These are phyloP conservation scores for Drepana arcuata DNA, from an alignment of 1,140 invertebrate species.

Conservation along the genomic window DNA sequence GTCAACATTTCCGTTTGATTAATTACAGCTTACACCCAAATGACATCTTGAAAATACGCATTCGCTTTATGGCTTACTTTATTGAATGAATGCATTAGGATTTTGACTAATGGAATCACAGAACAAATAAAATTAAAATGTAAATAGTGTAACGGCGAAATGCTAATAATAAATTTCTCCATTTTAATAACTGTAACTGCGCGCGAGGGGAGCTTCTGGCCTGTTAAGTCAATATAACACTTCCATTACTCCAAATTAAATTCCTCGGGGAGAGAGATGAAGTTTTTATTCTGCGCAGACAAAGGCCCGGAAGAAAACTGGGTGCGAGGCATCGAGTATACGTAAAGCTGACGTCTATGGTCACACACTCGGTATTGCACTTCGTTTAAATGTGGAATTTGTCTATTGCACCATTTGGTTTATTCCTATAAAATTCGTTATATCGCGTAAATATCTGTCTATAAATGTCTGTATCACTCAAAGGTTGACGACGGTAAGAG, in stretches of 20 bases:
- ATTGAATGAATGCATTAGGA: conserved; percentile 55
- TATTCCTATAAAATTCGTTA: no score
- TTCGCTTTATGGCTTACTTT: conserved; percentile 27
- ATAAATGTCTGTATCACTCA: no score
- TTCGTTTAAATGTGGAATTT: no score
- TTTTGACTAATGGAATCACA: conserved; percentile 66
- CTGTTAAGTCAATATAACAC: conserved; percentile 72
- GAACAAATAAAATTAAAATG: conserved; percentile 71
- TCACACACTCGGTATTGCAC: no score
- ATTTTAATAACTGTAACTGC: conserved; percentile 70
- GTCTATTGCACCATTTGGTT: no score
- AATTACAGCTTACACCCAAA: conserved; percentile 18
- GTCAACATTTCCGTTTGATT: conserved; percentile 12
- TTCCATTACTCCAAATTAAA: conserved; percentile 72
- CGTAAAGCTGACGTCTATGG: not conserved
- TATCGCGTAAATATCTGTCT: no score
- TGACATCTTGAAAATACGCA: conserved; percentile 11
- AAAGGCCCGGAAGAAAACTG: conserved; percentile 54
- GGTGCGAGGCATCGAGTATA: conserved; percentile 9
- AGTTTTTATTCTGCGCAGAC: conserved; percentile 65
- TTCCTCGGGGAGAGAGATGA: conserved; percentile 67
- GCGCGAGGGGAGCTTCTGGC: conserved; percentile 59
- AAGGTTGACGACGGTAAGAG: no score
- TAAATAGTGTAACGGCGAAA: conserved; percentile 65
- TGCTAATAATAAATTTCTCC: conserved; percentile 71